A percentile compares a stretch with the other conserved stretches of the same genome.
Evolutionary conservation across 1,140 invertebrate genomes (phyloP).

Genomic region (Euwallacea fornicatus): DNA sequence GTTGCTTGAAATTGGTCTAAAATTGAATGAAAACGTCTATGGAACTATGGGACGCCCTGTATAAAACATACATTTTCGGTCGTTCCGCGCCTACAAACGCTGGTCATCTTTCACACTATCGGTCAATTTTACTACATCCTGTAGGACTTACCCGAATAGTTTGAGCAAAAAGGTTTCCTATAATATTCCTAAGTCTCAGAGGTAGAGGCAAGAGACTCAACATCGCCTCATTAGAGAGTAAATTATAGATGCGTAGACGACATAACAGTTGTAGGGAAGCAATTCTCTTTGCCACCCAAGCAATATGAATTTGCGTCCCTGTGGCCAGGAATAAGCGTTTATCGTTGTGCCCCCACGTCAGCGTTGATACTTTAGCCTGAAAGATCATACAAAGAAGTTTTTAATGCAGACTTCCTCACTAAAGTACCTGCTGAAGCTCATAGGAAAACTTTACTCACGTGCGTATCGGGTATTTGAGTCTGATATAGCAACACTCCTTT

Average conservation of each 20-base stretch:
- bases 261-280: constrained; percentile 88
- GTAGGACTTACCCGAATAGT: constrained; percentile 79
- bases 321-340: constrained; percentile 91
- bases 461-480: constrained; percentile 64
- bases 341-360: constrained; percentile 98
- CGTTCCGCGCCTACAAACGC: too few species aligned
- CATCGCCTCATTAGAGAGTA: constrained; percentile 63
- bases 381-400: constrained; percentile 40
- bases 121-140: neutral
- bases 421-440: neutral
- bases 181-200: constrained; percentile 76
- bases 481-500: constrained; percentile 65
- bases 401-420: neutral
- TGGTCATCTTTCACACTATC: neutral
- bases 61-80: too few species aligned
- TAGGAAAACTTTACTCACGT: constrained; percentile 57
- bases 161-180: constrained; percentile 89
- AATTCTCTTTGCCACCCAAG: constrained; percentile 87
- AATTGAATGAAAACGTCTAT: too few species aligned
- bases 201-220: constrained; percentile 79
- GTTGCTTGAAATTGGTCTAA: too few species aligned
- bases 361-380: constrained; percentile 82
- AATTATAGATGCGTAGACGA: constrained; percentile 67
- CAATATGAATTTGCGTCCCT: constrained; percentile 85
- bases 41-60: too few species aligned